Conservation (phyloP, 2,888 invertebrate species). For the Agrotis ipsilon region DNA sequence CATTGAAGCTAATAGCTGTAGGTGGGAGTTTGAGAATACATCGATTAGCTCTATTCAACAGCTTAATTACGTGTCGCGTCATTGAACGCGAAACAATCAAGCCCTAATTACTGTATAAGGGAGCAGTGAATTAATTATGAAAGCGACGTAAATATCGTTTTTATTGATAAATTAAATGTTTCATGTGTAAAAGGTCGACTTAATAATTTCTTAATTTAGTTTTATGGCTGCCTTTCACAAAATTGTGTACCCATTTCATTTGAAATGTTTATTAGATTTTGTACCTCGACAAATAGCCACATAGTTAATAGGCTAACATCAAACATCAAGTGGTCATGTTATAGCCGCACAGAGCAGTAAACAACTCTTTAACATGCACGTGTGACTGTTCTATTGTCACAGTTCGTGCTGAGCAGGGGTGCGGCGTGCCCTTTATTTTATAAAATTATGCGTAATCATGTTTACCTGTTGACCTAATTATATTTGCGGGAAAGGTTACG, state of each 20-base stretch:
- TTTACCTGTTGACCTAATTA: conserved; percentile 65
- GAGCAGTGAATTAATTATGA: conserved; percentile 30
- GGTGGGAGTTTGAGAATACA: conserved; percentile 43
- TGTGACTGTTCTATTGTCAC: conserved; percentile 48
- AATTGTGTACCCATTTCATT: not conserved
- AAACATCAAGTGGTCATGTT: conserved; percentile 19
- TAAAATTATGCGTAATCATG: conserved; percentile 58
- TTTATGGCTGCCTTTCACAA: conserved; percentile 4
- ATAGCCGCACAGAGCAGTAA: conserved; percentile 29
- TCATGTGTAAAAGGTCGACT: too few relatives aligned
- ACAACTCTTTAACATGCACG: conserved; percentile 60
- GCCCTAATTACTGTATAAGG: conserved; percentile 43
- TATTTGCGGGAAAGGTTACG: conserved; percentile 46
- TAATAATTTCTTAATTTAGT: conserved; percentile 5
- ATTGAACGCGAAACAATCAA: conserved; percentile 46
- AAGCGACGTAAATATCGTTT: conserved; percentile 24
- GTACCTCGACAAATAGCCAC: not conserved
- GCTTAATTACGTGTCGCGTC: conserved; percentile 51
- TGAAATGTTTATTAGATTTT: not conserved
- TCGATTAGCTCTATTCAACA: conserved; percentile 48
- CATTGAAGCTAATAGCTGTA: conserved; percentile 43
- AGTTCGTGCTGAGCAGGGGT: conserved; percentile 61
- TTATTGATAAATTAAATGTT: conserved; percentile 30
- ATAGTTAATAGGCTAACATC: conserved; percentile 1
- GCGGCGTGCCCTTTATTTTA: conserved; percentile 57